phyloP scores from a whole-genome alignment of 2,797 vertebrate genomes.

The Botia almorhae region DNA sequence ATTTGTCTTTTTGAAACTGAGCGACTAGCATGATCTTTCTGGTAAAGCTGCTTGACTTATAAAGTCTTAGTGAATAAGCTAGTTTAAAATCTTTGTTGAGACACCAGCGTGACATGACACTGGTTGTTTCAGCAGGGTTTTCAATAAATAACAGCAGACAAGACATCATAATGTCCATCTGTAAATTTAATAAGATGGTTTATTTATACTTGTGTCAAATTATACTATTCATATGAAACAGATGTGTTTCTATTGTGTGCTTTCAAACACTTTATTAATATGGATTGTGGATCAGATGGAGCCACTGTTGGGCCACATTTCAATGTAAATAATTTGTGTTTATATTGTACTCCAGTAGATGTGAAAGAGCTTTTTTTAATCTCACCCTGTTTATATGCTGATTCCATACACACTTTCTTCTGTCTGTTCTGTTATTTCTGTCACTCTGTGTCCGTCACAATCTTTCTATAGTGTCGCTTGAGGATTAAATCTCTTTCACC shows the following conservation, averaged over 20 bases:
- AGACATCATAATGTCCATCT: not conserved
- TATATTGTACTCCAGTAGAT: constrained; percentile 61
- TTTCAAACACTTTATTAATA: constrained; percentile 52
- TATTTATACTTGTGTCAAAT: constrained; percentile 2
- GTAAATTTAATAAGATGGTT: not conserved
- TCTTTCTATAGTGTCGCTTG: constrained; percentile 55
- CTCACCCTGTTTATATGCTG: constrained; percentile 45
- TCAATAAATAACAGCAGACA: not conserved
- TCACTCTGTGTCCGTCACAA: not conserved
- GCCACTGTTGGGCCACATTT: constrained; percentile 57
- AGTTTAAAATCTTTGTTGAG: not conserved
- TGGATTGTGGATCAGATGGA: constrained; percentile 59
- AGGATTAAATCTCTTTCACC: constrained; percentile 71
- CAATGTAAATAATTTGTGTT: constrained; percentile 70
- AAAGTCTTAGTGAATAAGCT: constrained; percentile 11
- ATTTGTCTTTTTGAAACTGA: not conserved
- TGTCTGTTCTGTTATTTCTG: constrained; percentile 27
- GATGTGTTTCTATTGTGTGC: constrained; percentile 20
- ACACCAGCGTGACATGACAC: not conserved
- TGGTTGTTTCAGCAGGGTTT: not conserved
- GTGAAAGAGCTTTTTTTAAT: constrained; percentile 35
- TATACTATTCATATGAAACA: not conserved
- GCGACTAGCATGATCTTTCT: not conserved
- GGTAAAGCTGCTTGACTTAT: not conserved
- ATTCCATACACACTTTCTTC: constrained; percentile 14